Conservation (phyloP, 2,888 invertebrate genomes). For the Antitype chi region DNA sequence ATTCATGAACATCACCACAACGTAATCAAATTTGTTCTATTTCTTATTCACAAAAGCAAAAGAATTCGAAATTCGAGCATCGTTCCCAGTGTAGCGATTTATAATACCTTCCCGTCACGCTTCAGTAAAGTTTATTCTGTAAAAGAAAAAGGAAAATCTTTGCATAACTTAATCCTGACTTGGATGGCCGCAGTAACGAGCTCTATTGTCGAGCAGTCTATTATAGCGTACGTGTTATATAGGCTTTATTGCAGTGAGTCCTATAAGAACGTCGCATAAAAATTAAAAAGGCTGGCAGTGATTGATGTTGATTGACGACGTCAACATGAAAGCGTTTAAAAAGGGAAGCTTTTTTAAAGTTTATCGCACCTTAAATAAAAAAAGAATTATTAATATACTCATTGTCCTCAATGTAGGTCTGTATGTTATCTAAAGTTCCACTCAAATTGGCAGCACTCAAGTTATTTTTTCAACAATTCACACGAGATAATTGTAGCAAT, state of each 20-base stretch:
- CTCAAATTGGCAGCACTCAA: slow-evolving; percentile 15
- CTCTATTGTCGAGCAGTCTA: slow-evolving; percentile 73
- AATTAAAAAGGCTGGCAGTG: slow-evolving; percentile 62
- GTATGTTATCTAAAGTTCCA: not conserved
- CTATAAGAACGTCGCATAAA: slow-evolving; percentile 59
- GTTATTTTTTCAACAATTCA: slow-evolving; percentile 19
- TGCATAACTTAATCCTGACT: slow-evolving; percentile 67
- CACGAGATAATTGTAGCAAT: slow-evolving; percentile 38
- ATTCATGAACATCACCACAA: slow-evolving; percentile 23
- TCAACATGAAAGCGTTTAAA: slow-evolving; percentile 41
- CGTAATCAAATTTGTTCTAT: slow-evolving; percentile 55
- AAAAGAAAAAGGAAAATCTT: slow-evolving; percentile 66
- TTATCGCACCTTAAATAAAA: slow-evolving; percentile 4
- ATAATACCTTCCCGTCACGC: slow-evolving; percentile 66
- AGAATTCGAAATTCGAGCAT: slow-evolving; percentile 56
- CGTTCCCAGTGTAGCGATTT: slow-evolving; percentile 59
- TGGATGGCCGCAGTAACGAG: slow-evolving; percentile 72
- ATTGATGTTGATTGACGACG: slow-evolving; percentile 64
- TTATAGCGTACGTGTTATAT: slow-evolving; percentile 48
- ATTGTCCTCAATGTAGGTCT: slow-evolving; percentile 1
- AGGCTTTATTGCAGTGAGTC: slow-evolving; percentile 50
- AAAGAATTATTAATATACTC: not conserved
- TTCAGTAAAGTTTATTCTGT: slow-evolving; percentile 63
- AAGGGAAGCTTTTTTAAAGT: slow-evolving; percentile 5
- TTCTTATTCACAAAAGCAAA: slow-evolving; percentile 55